Base-by-base conservation (phyloP, 30 jellyfish, hydroid and myxozoan species). In the Turritopsis dohrnii region DNA sequence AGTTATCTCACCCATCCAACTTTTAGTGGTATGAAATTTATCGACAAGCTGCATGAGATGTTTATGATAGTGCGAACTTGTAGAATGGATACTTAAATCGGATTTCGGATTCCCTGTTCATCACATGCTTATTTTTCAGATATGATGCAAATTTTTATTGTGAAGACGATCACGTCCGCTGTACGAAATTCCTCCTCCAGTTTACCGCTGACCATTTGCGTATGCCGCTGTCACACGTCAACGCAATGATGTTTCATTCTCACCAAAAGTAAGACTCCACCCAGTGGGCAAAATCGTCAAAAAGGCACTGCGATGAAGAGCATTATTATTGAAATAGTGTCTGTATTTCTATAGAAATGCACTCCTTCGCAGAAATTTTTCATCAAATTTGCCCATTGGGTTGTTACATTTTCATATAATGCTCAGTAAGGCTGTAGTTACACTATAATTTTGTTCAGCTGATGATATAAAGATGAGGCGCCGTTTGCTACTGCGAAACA, bases 261-360 rank as follows among this genome's bases (percentile, higher is more conserved):
- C 87, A 80, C 53, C 87, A 80, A 53, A 80, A 80, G 87, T 80
- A 80, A 54, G 87, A 18, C 27, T 52, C 28, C 28, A 21, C 73
- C 19, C 73, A 60, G 73, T n/a, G n/a, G n/a, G n/a, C n/a, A n/a
- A n/a, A n/a, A n/a, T n/a, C n/a, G n/a, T n/a, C n/a, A n/a, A n/a
- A n/a, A n/a, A n/a, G n/a, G n/a, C n/a, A n/a, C n/a, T n/a, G n/a
- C n/a, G n/a, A n/a, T n/a, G n/a, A n/a, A n/a, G n/a, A n/a, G n/a
- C n/a, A n/a, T n/a, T n/a, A n/a, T n/a, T n/a, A n/a, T n/a, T n/a
- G n/a, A n/a, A n/a, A n/a, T n/a, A n/a, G n/a, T n/a, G n/a, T n/a
- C n/a, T n/a, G n/a, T n/a, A n/a, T n/a, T n/a, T n/a, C n/a, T n/a
- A n/a, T n/a, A n/a, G n/a, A n/a, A n/a, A n/a, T n/a, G n/a, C n/a